Conservation (phyloP, 2,113 vertebrate genomes). For the Canis aureus region DNA sequence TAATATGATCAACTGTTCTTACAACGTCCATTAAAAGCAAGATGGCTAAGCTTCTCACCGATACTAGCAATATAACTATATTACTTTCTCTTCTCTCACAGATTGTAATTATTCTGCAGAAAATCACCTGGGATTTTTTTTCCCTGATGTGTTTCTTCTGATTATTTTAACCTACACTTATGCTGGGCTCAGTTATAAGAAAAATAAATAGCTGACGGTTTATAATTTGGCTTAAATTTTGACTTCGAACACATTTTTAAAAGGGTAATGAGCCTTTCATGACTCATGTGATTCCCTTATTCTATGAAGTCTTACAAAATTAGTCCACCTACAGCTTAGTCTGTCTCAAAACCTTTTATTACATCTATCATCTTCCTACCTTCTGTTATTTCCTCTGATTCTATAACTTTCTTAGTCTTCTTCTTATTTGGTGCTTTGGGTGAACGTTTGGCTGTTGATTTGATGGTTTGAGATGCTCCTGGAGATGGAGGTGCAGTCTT, state of each 20-base stretch:
- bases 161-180: slow-evolving; percentile 17
- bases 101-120: slow-evolving; percentile 1
- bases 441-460: slow-evolving; percentile 85
- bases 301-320: slow-evolving; percentile 59
- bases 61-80: not conserved
- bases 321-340: slow-evolving; percentile 72
- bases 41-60: not conserved
- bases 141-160: not conserved
- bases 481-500: slow-evolving; percentile 68
- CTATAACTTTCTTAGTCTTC: slow-evolving; percentile 82
- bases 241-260: not conserved
- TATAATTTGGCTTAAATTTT: slow-evolving; percentile 30
- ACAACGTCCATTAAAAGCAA: slow-evolving; percentile 41
- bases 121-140: not conserved
- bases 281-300: slow-evolving; percentile 71
- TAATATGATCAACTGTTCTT: not conserved
- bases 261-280: slow-evolving; percentile 71
- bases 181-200: not conserved
- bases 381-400: slow-evolving; percentile 86
- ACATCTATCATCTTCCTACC: slow-evolving; percentile 82
- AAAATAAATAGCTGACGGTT: slow-evolving; percentile 29
- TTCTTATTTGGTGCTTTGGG: slow-evolving; percentile 83
- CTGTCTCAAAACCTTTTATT: slow-evolving; percentile 77
- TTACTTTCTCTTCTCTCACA: slow-evolving; percentile 9
- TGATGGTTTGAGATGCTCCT: slow-evolving; percentile 76